Evolutionary conservation across 2,888 invertebrate genomes (phyloP).

Genomic region (Parnassius apollo): DNA sequence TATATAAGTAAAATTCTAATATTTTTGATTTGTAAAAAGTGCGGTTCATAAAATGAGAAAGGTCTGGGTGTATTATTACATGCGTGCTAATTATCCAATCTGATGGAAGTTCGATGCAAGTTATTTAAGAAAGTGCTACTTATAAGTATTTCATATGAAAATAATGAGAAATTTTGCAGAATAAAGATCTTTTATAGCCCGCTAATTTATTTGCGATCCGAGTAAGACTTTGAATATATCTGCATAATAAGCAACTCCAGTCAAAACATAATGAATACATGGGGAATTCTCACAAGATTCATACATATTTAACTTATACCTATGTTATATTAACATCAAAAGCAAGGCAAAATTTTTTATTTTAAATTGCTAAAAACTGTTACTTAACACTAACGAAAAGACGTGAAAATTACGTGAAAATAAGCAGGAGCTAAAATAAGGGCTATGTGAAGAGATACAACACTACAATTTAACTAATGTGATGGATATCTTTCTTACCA

Average conservation of each 20-base stretch:
- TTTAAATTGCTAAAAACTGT: too few relatives aligned
- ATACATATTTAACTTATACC: too few relatives aligned
- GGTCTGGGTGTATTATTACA: conserved; percentile 58
- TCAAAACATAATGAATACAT: neutral
- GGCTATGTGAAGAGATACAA: too few relatives aligned
- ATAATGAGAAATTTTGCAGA: conserved; percentile 47
- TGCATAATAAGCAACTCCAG: neutral
- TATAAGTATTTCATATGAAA: conserved; percentile 54
- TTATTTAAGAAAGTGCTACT: conserved; percentile 60
- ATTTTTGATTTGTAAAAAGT: conserved; percentile 39
- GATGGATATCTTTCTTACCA: too few relatives aligned
- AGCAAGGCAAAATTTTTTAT: too few relatives aligned
- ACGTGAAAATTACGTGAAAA: too few relatives aligned
- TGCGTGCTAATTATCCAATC: conserved; percentile 67
- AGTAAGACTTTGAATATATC: neutral
- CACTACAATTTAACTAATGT: too few relatives aligned
- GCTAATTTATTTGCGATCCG: neutral
- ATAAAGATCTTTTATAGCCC: conserved; percentile 4
- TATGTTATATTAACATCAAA: too few relatives aligned
- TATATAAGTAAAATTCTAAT: neutral
- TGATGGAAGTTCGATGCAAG: conserved; percentile 59
- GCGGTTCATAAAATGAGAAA: conserved; percentile 49
- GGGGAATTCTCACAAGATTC: too few relatives aligned
- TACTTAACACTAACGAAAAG: too few relatives aligned
- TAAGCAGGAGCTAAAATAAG: too few relatives aligned